Base-by-base conservation (phyloP, 2,888 invertebrate genomes). In the Julus scandinavius region DNA sequence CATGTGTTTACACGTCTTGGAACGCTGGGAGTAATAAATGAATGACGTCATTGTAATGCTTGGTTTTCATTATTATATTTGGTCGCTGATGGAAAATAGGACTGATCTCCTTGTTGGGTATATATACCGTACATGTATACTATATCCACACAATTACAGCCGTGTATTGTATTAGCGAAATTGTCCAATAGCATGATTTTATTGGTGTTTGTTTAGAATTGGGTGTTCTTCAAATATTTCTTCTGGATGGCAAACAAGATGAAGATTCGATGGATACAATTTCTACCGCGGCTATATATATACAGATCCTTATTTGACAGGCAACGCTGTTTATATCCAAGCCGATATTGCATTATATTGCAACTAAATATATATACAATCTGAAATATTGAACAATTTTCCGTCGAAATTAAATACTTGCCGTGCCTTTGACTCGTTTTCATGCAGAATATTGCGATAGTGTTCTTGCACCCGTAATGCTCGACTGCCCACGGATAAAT, bases 151-250 rank as follows among this genome's bases (percentile, higher is more conserved):
- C 80, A 80, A 80, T 80, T 80, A 80, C 80, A 80, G 29, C 3
- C 80, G 80, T 80, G 80, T 80, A 80, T 80, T 80, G 80, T 80
- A 80, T 80, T 80, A 80, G 80, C 80, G 80, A 80, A 80, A 80
- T 80, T 80, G 80, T 80, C 80, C 80, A 80, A 80, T 80, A 38
- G 80, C 80, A 80, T 80, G 80, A 80, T 80, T 80, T 80, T 80
- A 80, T 80, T 80, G 80, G 38, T 80, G 80, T 80, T 80, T 80
- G 80, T 80, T 80, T 40, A 80, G 80, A 80, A 38, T 80, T 80
- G 80, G 80, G 80, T 80, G 80, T 80, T 80, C 80, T 80, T 80
- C 80, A 80, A 80, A 80, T 80, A 80, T 80, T 80, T 80, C 80
- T 80, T 80, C 38, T 38, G 80, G 38, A 80, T 40, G 80, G 80